Conservation (phyloP, 1,140 invertebrate genomes). For the Sarcophaga peregrina region DNA sequence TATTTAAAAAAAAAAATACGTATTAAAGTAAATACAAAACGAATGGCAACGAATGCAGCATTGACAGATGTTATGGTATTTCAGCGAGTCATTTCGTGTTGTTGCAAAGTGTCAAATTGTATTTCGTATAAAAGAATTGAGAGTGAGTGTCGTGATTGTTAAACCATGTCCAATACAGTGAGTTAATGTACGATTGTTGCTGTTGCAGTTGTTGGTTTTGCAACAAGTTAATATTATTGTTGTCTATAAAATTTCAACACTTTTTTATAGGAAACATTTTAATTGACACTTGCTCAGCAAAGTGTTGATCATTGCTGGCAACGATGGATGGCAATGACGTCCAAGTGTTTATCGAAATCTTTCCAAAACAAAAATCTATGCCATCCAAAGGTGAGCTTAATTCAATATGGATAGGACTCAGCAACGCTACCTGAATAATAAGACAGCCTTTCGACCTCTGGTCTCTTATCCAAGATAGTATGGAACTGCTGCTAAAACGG, state of each 20-base stretch:
- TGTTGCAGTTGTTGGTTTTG: neutral
- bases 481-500: no score
- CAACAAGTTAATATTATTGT: neutral
- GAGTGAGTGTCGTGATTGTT: slow-evolving; percentile 4
- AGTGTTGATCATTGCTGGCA: neutral
- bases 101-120: slow-evolving; percentile 24
- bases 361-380: no score
- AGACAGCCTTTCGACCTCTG: no score
- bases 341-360: neutral
- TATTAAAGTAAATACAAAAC: no score
- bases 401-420: no score
- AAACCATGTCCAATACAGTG: neutral
- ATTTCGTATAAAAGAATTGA: neutral
- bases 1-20: no score
- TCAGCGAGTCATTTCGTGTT: slow-evolving; percentile 17
- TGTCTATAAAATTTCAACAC: neutral
- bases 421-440: no score
- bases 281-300: slow-evolving; percentile 9
- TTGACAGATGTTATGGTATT: slow-evolving; percentile 24
- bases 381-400: no score
- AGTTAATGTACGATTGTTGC: neutral
- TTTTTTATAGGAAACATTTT: slow-evolving; percentile 8
- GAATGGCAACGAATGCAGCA: neutral
- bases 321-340: neutral
- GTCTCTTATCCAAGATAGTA: no score